Percentiles rank a stretch among this genome's conserved stretches.
phyloP scores from a whole-genome alignment of 2,888 invertebrate species.

The Cataglyphis rosenhaueri region DNA sequence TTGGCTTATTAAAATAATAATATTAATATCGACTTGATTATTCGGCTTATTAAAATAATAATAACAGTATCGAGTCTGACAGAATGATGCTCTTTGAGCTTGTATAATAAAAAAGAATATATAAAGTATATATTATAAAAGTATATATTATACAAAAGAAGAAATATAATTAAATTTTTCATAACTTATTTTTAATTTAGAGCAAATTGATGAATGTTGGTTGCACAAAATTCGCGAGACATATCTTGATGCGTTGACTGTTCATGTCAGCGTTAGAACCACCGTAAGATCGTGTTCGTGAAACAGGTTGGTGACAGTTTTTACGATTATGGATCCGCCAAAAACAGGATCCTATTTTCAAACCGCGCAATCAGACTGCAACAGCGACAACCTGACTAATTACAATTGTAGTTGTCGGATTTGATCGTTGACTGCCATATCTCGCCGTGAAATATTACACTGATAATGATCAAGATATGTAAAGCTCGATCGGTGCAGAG shows the following conservation, averaged over 20 bases:
- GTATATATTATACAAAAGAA: background rate
- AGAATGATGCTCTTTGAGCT: background rate
- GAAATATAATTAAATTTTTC: background rate
- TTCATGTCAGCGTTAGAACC: conserved; percentile 25
- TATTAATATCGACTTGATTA: background rate
- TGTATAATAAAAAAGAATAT: background rate
- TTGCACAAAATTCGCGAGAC: background rate
- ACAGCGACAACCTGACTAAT: conserved; percentile 18
- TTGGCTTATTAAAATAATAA: background rate
- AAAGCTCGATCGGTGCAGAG: background rate
- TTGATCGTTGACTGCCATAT: conserved; percentile 7
- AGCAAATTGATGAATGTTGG: background rate
- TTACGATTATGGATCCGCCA: conserved; percentile 58
- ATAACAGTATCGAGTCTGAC: background rate
- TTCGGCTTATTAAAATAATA: background rate
- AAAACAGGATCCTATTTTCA: conserved; percentile 63
- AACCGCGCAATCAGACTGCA: conserved; percentile 3
- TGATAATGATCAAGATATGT: conserved; percentile 29
- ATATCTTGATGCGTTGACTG: conserved; percentile 25
- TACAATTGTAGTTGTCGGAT: conserved; percentile 16
- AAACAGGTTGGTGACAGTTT: conserved; percentile 49
- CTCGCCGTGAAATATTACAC: conserved; percentile 14
- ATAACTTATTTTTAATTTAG: background rate
- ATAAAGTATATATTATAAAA: background rate
- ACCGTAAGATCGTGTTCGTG: conserved; percentile 17